Base-by-base conservation (phyloP, 2,113 vertebrate species). In the Lepisosteus osseus region DNA sequence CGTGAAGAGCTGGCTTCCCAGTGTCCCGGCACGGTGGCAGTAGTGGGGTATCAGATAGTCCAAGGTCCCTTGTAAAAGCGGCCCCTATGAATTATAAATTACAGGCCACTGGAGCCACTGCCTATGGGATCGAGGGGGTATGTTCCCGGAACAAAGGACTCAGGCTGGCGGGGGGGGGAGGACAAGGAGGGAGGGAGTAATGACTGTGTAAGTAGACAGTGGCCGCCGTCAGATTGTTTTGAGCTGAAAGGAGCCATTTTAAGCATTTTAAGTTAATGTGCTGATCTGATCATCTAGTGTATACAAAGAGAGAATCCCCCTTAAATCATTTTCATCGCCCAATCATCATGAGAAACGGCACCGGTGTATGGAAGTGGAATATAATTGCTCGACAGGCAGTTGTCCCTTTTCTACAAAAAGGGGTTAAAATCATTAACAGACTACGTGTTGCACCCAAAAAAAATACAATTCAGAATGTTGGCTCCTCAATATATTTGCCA, bases 11-110 rank as follows among this genome's bases (percentile, higher is more conserved):
- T 78, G 80, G 80, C 83, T 76, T 80, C 80, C 83, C 77, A 66
- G 82, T 70, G 82, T 89, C 87, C 89, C 76, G 82, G 88, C 87
- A 90, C 86, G 78, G 87, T 86, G 84, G 87, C 86, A 80, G 81
- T 86, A 81, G 84, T 80, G 69, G 87, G 84, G 88, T 92, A 93
- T 93, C 90, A 91, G 90, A 90, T 92, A 93, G 80, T 90, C 90
- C 77, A 82, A 91, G 91, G 90, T 92, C 90, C 90, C 82, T 71
- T 91, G 88, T 93, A 91, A 92, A 92, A 93, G 91, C 88, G 88
- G 86, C 91, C 91, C 79, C 88, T 91, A 92, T 92, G 91, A 93
- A 93, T 93, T 92, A 93, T 93, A 93, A 93, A 93, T 93, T 86
- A 92, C 88, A 92, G 90, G 91, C 88, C 90, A 92, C 85, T 80